phyloP scores from a whole-genome alignment of 2,797 vertebrate species.

The Hemitrygon akajei region DNA sequence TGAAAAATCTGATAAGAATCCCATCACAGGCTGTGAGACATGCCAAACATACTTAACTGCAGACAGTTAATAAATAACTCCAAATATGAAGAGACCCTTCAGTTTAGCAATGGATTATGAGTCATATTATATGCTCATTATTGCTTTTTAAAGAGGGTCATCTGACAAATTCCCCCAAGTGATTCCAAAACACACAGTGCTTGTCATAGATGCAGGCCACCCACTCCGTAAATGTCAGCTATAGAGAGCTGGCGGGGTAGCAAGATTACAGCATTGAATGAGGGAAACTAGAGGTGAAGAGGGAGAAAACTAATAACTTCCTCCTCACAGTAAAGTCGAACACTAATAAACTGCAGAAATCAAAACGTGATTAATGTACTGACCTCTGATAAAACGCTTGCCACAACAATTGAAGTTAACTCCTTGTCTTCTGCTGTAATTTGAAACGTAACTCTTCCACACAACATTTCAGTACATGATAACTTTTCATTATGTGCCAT shows the following conservation, averaged over 20 bases:
- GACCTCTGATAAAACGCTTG: neutral
- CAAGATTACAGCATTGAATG: neutral
- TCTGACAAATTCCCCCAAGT: neutral
- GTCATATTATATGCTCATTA: neutral
- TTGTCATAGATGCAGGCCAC: neutral
- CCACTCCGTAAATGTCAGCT: neutral
- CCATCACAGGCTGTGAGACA: neutral
- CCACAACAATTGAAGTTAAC: neutral
- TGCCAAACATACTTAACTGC: neutral
- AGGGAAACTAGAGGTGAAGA: neutral
- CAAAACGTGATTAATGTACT: neutral
- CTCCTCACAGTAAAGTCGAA: neutral
- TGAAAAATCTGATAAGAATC: neutral
- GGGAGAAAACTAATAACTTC: neutral
- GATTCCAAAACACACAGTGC: neutral
- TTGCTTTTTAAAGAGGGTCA: constrained; percentile 13
- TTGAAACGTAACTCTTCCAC: neutral
- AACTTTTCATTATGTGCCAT: neutral
- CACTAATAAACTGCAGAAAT: neutral
- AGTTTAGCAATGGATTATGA: constrained; percentile 12
- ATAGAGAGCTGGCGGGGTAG: neutral
- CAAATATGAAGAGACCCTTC: constrained; percentile 1
- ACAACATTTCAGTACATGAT: neutral
- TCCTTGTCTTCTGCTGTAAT: neutral
- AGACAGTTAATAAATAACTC: constrained; percentile 18